Conservation (phyloP, 2,113 vertebrate genomes). For the Blennius ocellaris region DNA sequence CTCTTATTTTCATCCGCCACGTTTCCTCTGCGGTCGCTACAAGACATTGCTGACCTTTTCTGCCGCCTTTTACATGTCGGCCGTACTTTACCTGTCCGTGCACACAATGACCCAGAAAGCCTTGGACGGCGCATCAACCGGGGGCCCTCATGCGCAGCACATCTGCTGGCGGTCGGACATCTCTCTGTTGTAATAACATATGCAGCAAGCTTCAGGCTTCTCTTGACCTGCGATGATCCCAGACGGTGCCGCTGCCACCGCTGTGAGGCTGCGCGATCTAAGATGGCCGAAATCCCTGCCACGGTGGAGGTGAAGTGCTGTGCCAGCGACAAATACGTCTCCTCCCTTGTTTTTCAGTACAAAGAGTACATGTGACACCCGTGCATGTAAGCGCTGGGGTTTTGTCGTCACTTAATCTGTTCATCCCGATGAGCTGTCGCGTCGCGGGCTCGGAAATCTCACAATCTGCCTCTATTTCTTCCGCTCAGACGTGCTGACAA, state of each 20-base stretch:
- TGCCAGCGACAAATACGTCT: slow-evolving; percentile 14
- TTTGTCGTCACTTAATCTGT: slow-evolving; percentile 38
- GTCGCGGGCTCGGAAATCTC: slow-evolving; percentile 36
- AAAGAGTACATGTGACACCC: slow-evolving; percentile 5
- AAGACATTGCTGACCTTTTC: slow-evolving; percentile 43
- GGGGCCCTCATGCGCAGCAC: not conserved
- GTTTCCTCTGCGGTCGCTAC: not conserved
- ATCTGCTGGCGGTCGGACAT: not conserved
- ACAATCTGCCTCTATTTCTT: slow-evolving; percentile 39
- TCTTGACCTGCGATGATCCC: slow-evolving; percentile 47
- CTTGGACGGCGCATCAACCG: not conserved
- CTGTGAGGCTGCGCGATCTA: slow-evolving; percentile 31
- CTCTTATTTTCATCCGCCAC: slow-evolving; percentile 28
- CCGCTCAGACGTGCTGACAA: slow-evolving; percentile 37
- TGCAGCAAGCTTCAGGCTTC: slow-evolving; percentile 28
- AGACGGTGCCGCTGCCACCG: slow-evolving; percentile 23
- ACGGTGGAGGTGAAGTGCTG: slow-evolving; percentile 22
- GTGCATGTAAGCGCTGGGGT: slow-evolving; percentile 2
- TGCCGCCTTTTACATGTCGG: not conserved
- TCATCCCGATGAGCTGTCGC: slow-evolving; percentile 38
- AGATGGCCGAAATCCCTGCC: slow-evolving; percentile 60
- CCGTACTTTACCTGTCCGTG: not conserved
- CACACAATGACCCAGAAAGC: slow-evolving; percentile 1
- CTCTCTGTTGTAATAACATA: slow-evolving; percentile 23
- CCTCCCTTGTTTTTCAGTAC: not conserved